Percentiles rank a stretch among this genome's conserved stretches.
phyloP scores from a whole-genome alignment of 2,888 invertebrate genomes.

The Drosophila mettleri region DNA sequence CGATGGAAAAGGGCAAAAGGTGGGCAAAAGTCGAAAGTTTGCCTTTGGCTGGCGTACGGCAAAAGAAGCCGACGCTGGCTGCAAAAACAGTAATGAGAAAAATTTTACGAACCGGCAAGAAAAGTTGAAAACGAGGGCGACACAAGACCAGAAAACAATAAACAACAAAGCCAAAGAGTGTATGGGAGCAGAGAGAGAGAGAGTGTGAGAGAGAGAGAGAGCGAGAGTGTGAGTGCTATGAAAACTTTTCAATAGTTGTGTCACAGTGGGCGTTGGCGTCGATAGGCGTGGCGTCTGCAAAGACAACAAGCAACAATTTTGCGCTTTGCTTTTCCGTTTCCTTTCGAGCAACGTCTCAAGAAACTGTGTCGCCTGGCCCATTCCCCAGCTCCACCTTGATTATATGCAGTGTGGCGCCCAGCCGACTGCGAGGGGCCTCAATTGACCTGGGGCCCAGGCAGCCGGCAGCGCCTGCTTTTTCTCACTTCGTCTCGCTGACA shows the following conservation, averaged over 20 bases:
- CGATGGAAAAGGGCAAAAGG: conserved; percentile 38
- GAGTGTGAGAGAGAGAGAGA: neutral
- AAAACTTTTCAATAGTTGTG: conserved; percentile 67
- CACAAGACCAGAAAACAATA: conserved; percentile 55
- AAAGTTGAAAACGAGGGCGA: conserved; percentile 48
- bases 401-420: too few species aligned
- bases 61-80: conserved; percentile 30
- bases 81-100: conserved; percentile 76
- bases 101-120: conserved; percentile 42
- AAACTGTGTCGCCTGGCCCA: conserved; percentile 51
- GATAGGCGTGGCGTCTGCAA: conserved; percentile 36
- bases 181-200: neutral
- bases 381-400: too few species aligned
- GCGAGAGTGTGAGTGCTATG: conserved; percentile 10
- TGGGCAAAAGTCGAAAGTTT: conserved; percentile 19
- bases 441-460: conserved; percentile 12
- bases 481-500: conserved; percentile 41
- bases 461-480: conserved; percentile 3
- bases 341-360: conserved; percentile 47
- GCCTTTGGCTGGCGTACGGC: neutral
- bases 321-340: conserved; percentile 61
- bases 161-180: conserved; percentile 40
- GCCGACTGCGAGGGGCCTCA: too few species aligned
- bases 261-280: conserved; percentile 61
- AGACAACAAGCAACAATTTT: conserved; percentile 52